phyloP scores from a whole-genome alignment of 2,113 vertebrate species.

The Perognathus longimembris region DNA sequence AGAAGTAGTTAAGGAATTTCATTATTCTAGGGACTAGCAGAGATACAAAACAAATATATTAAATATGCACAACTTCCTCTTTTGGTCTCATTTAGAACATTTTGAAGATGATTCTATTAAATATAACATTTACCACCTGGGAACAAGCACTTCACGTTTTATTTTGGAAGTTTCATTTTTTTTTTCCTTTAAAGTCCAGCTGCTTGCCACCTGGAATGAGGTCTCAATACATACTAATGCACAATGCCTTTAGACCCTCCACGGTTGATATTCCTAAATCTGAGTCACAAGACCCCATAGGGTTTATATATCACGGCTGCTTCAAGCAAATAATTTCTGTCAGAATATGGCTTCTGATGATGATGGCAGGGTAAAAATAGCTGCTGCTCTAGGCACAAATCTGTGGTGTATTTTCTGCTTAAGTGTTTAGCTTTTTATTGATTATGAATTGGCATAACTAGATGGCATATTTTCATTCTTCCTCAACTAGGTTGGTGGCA shows the following conservation, averaged over 20 bases:
- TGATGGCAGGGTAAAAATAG: slow-evolving; percentile 75
- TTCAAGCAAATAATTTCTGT: slow-evolving; percentile 82
- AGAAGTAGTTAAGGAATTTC: slow-evolving; percentile 92
- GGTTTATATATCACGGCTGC: slow-evolving; percentile 73
- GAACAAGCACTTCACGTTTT: slow-evolving; percentile 82
- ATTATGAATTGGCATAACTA: slow-evolving; percentile 74
- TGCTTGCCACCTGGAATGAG: slow-evolving; percentile 89
- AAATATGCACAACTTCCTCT: slow-evolving; percentile 84
- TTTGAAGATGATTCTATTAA: slow-evolving; percentile 82
- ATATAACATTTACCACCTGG: slow-evolving; percentile 80
- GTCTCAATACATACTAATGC: slow-evolving; percentile 86
- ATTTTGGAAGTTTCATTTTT: slow-evolving; percentile 83
- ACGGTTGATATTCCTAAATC: slow-evolving; percentile 83
- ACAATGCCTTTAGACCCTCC: slow-evolving; percentile 85
- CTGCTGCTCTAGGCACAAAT: slow-evolving; percentile 63
- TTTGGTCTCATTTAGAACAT: slow-evolving; percentile 77
- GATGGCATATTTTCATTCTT: slow-evolving; percentile 72
- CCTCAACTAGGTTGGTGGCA: slow-evolving; percentile 60
- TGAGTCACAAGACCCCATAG: slow-evolving; percentile 82
- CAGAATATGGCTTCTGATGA: slow-evolving; percentile 82
- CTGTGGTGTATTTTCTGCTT: slow-evolving; percentile 66
- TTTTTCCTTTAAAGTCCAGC: slow-evolving; percentile 84
- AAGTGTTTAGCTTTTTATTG: slow-evolving; percentile 77
- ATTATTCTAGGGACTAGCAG: slow-evolving; percentile 84
- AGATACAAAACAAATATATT: slow-evolving; percentile 90